Evolutionary conservation across 2,888 invertebrate genomes (phyloP), one percentile per base, ranked within the genome.

Genomic region (Lydus trimaculatus): DNA sequence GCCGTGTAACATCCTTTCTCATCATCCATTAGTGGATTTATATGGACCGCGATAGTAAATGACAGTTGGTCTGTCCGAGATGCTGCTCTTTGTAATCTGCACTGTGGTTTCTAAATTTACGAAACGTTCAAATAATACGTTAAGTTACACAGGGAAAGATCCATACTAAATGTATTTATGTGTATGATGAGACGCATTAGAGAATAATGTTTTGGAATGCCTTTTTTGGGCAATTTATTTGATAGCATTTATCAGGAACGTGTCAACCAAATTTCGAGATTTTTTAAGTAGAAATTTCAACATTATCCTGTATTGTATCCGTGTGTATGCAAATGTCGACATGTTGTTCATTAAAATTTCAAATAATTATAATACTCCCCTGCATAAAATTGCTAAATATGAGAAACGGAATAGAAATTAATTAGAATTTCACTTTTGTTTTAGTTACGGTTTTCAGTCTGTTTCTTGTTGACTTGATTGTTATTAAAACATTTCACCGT

Each of bases 41-140:
- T 71, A 67, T 63, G 71, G 64, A 67, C 68, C 71, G 71, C 71
- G 71, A 71, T 71, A 71, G 71, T 68, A 71, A 71, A 71, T 71
- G 71, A 68, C 71, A 68, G 70, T 70, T 62, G 70, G 71, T 71
- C 71, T 66, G 66, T 65, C 65, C 61, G 71, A 66, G 62, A 68
- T 66, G 65, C 61, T 66, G 65, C 64, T 65, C 70, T 65, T 62
- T 66, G 68, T 71, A 71, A 71, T 71, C 71, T 71, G 66, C 68
- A 67, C 68, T 48, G 66, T 56, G 64, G 68, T 65, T 71, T 62
- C 70, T 43, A 66, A 71, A 71, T 68, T 68, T 66, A 62, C 61
- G 66, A 63, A 33, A 20, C 66, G 63, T 68, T 64, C 64, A 60
- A 61, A 20, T 20, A 15, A 15, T 15, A 20, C n/a, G 9, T 2